phyloP scores from a whole-genome alignment of 2,888 invertebrate species.

The Mystacides longicornis region DNA sequence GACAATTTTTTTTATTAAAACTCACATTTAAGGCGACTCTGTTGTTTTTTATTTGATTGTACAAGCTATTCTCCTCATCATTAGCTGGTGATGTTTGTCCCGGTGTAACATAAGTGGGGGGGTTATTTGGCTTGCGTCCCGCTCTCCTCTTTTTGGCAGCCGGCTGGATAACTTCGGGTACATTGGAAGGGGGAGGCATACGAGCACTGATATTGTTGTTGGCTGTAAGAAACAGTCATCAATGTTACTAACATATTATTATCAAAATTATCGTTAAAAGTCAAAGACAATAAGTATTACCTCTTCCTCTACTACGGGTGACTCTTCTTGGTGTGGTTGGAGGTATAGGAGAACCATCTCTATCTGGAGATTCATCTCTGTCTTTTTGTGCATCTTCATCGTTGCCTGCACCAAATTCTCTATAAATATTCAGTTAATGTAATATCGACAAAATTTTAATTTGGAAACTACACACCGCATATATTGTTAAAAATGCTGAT shows the following conservation, averaged over 20 bases:
- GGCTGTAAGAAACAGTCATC: slow-evolving; percentile 33
- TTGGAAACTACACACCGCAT: no score
- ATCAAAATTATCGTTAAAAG: neutral
- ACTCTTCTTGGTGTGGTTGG: slow-evolving; percentile 54
- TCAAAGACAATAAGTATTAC: slow-evolving; percentile 25
- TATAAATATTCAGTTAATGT: slow-evolving; percentile 7
- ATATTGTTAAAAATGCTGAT: no score
- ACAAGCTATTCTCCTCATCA: slow-evolving; percentile 79
- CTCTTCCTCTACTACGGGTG: slow-evolving; percentile 55
- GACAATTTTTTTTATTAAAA: no score
- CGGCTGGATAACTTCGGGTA: slow-evolving; percentile 33
- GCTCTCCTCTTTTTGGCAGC: slow-evolving; percentile 36
- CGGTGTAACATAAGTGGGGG: slow-evolving; percentile 45
- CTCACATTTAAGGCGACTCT: slow-evolving; percentile 71
- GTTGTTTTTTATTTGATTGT: slow-evolving; percentile 75
- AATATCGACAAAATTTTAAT: neutral
- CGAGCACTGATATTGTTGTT: slow-evolving; percentile 42
- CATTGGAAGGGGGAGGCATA: slow-evolving; percentile 42
- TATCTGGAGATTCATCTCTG: slow-evolving; percentile 29
- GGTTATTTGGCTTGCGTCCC: slow-evolving; percentile 34
- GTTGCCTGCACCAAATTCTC: slow-evolving; percentile 31
- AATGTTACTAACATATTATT: neutral
- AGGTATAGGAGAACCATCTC: slow-evolving; percentile 46
- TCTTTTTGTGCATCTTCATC: slow-evolving; percentile 33
- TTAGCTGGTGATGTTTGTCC: slow-evolving; percentile 47